These are phyloP conservation scores for Archegozetes longisetosus DNA, from an alignment of 1,140 invertebrate genomes.

Conservation along the genomic window DNA sequence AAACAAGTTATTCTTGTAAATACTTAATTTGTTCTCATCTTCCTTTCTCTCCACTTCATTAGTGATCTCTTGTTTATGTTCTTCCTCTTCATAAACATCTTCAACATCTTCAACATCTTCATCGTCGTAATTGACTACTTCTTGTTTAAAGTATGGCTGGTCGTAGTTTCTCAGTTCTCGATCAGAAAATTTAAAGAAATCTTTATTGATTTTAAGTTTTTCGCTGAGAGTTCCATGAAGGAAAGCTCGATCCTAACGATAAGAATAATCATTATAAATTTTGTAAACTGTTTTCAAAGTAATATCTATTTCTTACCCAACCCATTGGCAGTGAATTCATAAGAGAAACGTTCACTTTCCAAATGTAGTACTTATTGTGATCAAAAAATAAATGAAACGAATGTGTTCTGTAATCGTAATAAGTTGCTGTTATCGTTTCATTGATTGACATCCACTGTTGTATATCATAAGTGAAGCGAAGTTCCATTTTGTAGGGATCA, in stretches of 20 bases:
- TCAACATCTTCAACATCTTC: background rate
- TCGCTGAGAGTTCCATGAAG: constrained; percentile 7
- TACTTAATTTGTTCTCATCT: background rate
- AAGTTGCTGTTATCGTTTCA: constrained; percentile 8
- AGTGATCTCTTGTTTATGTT: background rate
- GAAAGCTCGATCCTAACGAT: constrained; percentile 11
- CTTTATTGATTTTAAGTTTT: constrained; percentile 1
- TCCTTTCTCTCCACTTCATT: background rate
- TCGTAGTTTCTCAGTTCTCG: background rate
- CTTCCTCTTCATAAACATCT: background rate
- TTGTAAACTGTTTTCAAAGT: no score
- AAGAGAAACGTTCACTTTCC: constrained; percentile 6
- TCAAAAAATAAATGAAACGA: constrained; percentile 8
- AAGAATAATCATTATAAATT: no score
- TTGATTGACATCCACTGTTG: constrained; percentile 12
- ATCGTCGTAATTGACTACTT: background rate
- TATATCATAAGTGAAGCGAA: constrained; percentile 11
- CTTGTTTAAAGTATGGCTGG: background rate
- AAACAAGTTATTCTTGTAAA: background rate
- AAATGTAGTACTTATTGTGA: constrained; percentile 3
- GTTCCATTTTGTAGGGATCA: constrained; percentile 11
- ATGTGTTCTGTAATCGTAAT: constrained; percentile 7
- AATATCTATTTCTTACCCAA: no score
- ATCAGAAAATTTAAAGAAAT: constrained; percentile 7
- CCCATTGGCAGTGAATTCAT: constrained; percentile 10